Conservation (phyloP, 2,888 invertebrate species). For the Chaitophorus viminalis region DNA sequence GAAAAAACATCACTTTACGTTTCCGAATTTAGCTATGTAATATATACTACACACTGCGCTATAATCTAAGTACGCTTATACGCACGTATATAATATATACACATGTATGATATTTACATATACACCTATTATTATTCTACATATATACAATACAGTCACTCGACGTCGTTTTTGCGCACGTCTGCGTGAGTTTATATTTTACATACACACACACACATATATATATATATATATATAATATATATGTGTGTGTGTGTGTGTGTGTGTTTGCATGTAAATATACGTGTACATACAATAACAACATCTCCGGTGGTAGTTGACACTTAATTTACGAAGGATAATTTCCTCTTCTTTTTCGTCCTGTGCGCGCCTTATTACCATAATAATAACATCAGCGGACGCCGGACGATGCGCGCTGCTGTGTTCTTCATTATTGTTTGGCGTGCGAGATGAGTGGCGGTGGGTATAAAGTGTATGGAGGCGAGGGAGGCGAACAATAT, state of each 20-base stretch:
- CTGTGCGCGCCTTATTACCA: constrained; percentile 49
- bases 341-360: constrained; percentile 56
- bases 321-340: constrained; percentile 60
- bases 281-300: not conserved
- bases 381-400: constrained; percentile 54
- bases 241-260: not conserved
- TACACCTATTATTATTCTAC: not conserved
- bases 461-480: too few species aligned
- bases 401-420: constrained; percentile 32
- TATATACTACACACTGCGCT: not conserved
- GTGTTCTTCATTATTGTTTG: constrained; percentile 24
- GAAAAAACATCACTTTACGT: not conserved
- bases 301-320: constrained; percentile 51
- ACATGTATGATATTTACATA: not conserved
- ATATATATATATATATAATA: too few species aligned
- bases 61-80: not conserved
- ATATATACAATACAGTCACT: not conserved
- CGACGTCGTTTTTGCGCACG: too few species aligned
- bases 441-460: too few species aligned
- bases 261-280: not conserved
- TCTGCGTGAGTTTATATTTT: too few species aligned
- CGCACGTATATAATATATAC: not conserved
- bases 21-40: not conserved
- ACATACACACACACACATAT: too few species aligned
- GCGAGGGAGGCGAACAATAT: not conserved